phyloP scores from a whole-genome alignment of 2,113 vertebrate genomes.

The Opisthocomus hoazin region DNA sequence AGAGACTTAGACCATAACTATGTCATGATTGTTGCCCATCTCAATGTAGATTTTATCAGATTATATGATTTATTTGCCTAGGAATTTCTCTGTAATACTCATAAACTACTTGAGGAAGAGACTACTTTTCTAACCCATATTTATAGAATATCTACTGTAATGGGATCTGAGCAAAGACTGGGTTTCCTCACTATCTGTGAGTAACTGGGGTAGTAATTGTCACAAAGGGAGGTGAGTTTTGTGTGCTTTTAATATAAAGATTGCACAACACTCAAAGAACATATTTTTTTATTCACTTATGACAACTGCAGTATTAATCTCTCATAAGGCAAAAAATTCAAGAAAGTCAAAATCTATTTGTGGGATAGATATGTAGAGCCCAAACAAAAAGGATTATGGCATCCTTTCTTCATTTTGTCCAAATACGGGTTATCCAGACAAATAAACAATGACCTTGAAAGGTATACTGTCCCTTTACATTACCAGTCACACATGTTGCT shows the following conservation, averaged over 20 bases:
- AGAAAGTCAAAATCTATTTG: background rate
- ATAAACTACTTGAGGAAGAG: background rate
- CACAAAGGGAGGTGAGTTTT: background rate
- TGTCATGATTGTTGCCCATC: background rate
- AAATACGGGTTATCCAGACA: background rate
- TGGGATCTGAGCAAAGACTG: background rate
- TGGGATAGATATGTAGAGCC: too few species aligned
- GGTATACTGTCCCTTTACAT: accelerated
- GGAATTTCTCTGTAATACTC: background rate
- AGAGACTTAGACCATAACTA: background rate
- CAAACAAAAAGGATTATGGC: background rate
- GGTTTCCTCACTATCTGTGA: background rate
- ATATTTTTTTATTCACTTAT: background rate
- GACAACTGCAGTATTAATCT: background rate
- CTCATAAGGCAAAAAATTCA: background rate
- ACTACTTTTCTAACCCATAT: background rate
- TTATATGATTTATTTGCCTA: background rate
- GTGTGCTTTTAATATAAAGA: background rate
- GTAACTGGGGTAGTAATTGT: background rate
- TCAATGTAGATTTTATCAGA: background rate
- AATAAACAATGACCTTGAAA: background rate
- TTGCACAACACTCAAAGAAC: background rate
- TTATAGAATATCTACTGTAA: too few species aligned
- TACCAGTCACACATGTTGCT: background rate
- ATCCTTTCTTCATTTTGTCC: background rate